phyloP scores from a whole-genome alignment of 2,113 vertebrate species.

The Anarrhichthys ocellatus region DNA sequence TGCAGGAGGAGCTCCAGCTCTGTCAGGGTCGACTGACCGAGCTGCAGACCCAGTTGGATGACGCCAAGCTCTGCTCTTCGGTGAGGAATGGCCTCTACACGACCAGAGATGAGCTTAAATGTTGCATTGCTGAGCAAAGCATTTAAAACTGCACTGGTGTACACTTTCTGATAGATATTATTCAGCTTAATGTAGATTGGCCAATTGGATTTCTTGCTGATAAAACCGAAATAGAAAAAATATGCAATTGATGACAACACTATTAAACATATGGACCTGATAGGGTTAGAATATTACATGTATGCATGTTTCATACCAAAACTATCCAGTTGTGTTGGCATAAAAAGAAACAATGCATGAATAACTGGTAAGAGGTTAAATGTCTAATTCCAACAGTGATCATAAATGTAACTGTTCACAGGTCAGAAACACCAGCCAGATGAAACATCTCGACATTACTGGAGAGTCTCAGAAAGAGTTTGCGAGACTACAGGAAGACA shows the following conservation, averaged over 20 bases:
- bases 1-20: constrained; percentile 87
- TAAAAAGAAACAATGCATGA: neutral
- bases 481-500: constrained; percentile 83
- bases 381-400: neutral
- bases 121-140: neutral
- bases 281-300: neutral
- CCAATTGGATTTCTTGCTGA: neutral
- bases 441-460: constrained; percentile 69
- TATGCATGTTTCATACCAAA: neutral
- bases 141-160: neutral
- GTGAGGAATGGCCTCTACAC: constrained; percentile 64
- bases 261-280: neutral
- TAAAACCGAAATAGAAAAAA: neutral
- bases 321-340: neutral
- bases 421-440: constrained; percentile 76
- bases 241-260: neutral
- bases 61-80: constrained; percentile 76
- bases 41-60: constrained; percentile 81
- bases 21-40: constrained; percentile 78
- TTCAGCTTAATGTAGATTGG: neutral
- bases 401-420: constrained; percentile 52
- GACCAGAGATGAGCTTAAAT: neutral
- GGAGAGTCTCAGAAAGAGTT: constrained; percentile 82
- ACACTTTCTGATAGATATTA: neutral
- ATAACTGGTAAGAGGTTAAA: neutral